Evolutionary conservation across 2,797 vertebrate species (phyloP).

Genomic region (Phaenicophaeus curvirostris): DNA sequence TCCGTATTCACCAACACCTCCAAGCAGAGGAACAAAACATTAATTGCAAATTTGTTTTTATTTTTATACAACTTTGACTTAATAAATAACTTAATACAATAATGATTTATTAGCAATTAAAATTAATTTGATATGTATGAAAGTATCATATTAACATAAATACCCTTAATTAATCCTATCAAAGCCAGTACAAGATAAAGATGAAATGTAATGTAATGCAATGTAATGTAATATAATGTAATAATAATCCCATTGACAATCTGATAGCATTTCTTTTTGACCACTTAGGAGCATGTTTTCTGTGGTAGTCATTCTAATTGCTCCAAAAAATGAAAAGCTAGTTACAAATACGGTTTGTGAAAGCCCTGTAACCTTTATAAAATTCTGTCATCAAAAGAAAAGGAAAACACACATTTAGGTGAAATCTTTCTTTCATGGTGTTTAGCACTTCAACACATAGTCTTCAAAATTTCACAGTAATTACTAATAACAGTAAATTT

Average conservation of each 20-base stretch:
- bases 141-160: neutral
- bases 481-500: neutral
- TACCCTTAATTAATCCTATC: neutral
- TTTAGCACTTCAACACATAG: neutral
- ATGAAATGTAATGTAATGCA: conserved; percentile 1
- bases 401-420: neutral
- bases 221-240: no score
- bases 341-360: neutral
- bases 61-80: neutral
- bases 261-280: neutral
- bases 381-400: neutral
- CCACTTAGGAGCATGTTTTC: neutral
- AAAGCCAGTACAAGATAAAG: conserved; percentile 1
- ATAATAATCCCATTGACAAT: neutral
- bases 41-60: neutral
- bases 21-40: neutral
- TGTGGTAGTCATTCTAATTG: neutral
- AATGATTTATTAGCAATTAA: neutral
- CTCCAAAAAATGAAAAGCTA: neutral
- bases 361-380: neutral
- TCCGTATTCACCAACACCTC: neutral
- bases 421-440: neutral
- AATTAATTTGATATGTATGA: neutral
- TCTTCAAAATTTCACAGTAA: neutral
- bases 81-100: neutral